Evolutionary conservation across 2,888 invertebrate species (phyloP).

Genomic region (Latrodectus elegans): DNA sequence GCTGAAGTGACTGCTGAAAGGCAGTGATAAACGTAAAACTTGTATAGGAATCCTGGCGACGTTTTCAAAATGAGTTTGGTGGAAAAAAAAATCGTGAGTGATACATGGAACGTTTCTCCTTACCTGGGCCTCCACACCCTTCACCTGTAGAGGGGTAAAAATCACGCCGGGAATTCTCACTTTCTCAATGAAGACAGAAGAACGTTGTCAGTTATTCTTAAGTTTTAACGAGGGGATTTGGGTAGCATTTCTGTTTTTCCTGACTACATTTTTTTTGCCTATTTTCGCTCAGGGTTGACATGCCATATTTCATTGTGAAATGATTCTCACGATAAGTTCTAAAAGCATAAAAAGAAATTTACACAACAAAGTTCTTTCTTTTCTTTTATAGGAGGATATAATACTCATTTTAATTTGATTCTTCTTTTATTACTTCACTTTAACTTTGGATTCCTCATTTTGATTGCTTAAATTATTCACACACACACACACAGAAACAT

Average conservation of each 20-base stretch:
- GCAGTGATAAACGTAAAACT: neutral
- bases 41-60: neutral
- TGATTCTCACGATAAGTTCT: neutral
- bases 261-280: neutral
- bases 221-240: slow-evolving; percentile 30
- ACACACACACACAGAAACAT: no score
- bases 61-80: neutral
- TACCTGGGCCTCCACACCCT: slow-evolving; percentile 3
- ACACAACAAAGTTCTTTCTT: neutral
- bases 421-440: no score
- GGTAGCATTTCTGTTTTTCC: slow-evolving; percentile 27
- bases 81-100: slow-evolving; percentile 22
- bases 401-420: no score
- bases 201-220: slow-evolving; percentile 62
- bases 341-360: neutral
- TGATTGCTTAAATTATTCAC: no score
- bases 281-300: slow-evolving; percentile 11
- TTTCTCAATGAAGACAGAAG: slow-evolving; percentile 49
- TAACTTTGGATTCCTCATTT: no score
- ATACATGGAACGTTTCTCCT: slow-evolving; percentile 14
- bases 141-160: slow-evolving; percentile 7
- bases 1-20: neutral
- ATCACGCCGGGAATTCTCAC: slow-evolving; percentile 16
- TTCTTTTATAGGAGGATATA: neutral
- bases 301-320: slow-evolving; percentile 25